These are phyloP conservation scores for Agrochola lota DNA, from an alignment of 2,888 invertebrate species.

Conservation along the genomic window DNA sequence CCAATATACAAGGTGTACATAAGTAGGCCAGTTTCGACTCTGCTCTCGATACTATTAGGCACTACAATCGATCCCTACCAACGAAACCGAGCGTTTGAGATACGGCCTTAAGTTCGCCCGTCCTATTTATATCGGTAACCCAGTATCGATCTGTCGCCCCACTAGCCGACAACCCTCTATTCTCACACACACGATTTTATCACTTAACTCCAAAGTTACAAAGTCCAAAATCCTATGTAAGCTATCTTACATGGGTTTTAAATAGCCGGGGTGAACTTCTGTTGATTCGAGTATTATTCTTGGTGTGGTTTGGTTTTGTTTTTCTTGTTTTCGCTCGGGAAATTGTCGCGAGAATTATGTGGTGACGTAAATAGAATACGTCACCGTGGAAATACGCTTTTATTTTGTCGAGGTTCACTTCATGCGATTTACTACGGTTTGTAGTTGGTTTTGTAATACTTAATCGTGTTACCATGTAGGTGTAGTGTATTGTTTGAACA, in stretches of 20 bases:
- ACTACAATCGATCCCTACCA: slow-evolving; percentile 80
- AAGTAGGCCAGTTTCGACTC: slow-evolving; percentile 57
- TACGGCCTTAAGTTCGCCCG: slow-evolving; percentile 81
- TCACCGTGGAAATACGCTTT: slow-evolving; percentile 32
- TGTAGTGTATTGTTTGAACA: neutral
- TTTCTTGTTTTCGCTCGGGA: slow-evolving; percentile 65
- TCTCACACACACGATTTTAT: slow-evolving; percentile 75
- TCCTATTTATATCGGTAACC: slow-evolving; percentile 88
- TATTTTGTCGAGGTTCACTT: slow-evolving; percentile 16
- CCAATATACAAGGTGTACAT: slow-evolving; percentile 49
- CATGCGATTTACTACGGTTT: slow-evolving; percentile 23
- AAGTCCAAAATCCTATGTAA: slow-evolving; percentile 74
- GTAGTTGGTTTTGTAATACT: slow-evolving; percentile 27
- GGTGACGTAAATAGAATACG: slow-evolving; percentile 60
- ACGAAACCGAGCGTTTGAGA: slow-evolving; percentile 83
- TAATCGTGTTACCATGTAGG: neutral
- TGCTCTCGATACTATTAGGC: slow-evolving; percentile 61
- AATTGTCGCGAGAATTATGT: slow-evolving; percentile 57
- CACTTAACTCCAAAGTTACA: slow-evolving; percentile 72
- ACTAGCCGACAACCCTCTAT: slow-evolving; percentile 86
- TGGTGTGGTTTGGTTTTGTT: slow-evolving; percentile 61
- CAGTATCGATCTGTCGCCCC: slow-evolving; percentile 88
- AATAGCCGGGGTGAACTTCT: slow-evolving; percentile 79
- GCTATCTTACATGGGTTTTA: slow-evolving; percentile 69
- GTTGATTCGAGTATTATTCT: slow-evolving; percentile 73